Base-by-base conservation (phyloP, 2,113 vertebrate species). In the Brienomyrus longianalis region DNA sequence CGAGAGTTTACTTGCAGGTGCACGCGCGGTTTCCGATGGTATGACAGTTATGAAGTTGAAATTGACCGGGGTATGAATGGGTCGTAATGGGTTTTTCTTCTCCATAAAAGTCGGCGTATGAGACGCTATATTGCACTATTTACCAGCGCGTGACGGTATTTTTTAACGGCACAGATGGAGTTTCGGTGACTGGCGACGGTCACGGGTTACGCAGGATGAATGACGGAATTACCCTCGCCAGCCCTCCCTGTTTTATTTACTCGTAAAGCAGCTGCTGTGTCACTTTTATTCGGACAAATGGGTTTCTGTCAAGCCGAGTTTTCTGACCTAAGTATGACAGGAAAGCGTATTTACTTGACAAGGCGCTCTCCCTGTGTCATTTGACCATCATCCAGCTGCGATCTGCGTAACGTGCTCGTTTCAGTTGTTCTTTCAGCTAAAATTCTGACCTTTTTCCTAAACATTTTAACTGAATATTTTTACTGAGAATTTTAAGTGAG, bases 1-100 rank as follows among this genome's bases (percentile, higher is more conserved):
- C 45, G 7, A 31, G 83, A 86, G 88, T 89, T 88, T 84, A 11
- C 50, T 90, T 90, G 89, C 93, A 93, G 91, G 92, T 93, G 92
- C 80, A 0, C 4, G 6, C 35, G 59, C 35, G 50, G 89, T 52
- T 89, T 89, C 23, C 85, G 5, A 43, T 8, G 5, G n/a, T 89
- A 56, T 84, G 7, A 86, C 59, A 88, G n/a, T 27, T 31, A 70
- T 70, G 62, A 92, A 90, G 88, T 92, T 48, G 54, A 84, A 83
- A 87, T 35, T 47, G 47, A 51, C 10, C 39, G 31, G 10, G 31
- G 5, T 19, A 39, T 80, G 13, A 80, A 39, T 11, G 74, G 6
- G 31, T 19, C 35, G 23, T 83, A 45, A 43, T 45, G 45, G 21
- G 47, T 21, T 48, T 48, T 84, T 84, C 21, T 19, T 47, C 19